Conservation (phyloP, 2,797 vertebrate genomes). For the Gadopsis bispinosus region DNA sequence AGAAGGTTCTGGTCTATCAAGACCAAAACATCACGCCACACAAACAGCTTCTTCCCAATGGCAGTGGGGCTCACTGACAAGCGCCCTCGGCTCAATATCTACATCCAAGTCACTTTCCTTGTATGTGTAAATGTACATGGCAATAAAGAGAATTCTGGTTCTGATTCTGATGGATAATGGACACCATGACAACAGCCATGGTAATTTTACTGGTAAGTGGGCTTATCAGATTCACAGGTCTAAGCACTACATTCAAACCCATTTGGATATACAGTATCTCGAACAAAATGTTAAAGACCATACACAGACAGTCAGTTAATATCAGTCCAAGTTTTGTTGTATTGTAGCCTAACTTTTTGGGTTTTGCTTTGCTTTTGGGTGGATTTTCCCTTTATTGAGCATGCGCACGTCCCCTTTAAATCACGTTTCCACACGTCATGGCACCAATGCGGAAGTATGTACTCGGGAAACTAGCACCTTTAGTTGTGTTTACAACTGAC, state of each 20-base stretch:
- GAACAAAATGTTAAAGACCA: neutral
- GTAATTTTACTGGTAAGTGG: slow-evolving; percentile 3
- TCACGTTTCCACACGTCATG: slow-evolving; percentile 45
- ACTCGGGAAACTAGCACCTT: slow-evolving; percentile 25
- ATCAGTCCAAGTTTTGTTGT: neutral
- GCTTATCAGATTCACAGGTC: slow-evolving; percentile 34
- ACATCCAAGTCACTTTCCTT: no score
- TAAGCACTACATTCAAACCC: slow-evolving; percentile 21
- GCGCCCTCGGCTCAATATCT: no score
- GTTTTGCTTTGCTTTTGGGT: neutral
- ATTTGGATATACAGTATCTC: slow-evolving; percentile 34
- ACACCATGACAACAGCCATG: neutral
- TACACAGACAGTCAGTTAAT: neutral
- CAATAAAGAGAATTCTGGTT: no score
- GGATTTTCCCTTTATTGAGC: neutral
- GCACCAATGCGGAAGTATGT: slow-evolving; percentile 64
- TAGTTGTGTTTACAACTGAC: slow-evolving; percentile 69
- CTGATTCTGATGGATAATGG: neutral
- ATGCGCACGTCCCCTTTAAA: slow-evolving; percentile 57
- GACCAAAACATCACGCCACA: no score
- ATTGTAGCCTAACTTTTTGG: neutral
- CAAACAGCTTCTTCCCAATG: no score
- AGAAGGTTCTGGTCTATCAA: no score
- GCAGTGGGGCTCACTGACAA: no score
- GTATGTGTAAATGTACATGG: no score